These are phyloP conservation scores for Rynchops niger DNA, from an alignment of 2,113 vertebrate species.

Conservation along the genomic window DNA sequence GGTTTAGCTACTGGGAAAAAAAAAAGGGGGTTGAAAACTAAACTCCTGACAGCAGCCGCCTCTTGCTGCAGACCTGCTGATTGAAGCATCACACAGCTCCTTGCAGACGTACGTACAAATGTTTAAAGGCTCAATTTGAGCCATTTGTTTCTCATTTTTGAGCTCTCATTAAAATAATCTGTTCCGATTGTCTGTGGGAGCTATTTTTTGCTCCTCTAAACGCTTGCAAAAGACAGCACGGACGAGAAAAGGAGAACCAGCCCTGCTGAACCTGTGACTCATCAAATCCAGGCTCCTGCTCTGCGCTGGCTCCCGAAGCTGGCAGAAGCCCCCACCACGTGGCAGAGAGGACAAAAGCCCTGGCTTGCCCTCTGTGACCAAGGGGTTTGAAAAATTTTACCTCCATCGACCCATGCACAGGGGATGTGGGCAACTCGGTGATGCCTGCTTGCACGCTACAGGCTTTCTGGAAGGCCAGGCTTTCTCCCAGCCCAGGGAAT, in stretches of 20 bases:
- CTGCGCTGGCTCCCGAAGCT: background rate
- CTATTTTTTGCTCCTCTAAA: conserved; percentile 69
- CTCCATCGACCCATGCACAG: fast-evolving
- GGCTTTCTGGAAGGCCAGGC: background rate
- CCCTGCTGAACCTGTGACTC: conserved; percentile 22
- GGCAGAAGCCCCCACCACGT: fast-evolving
- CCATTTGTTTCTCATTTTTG: conserved; percentile 67
- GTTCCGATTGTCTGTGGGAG: conserved; percentile 72
- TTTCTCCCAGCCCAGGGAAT: no score
- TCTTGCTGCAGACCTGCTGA: conserved; percentile 58
- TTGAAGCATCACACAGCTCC: background rate
- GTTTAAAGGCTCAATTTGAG: conserved; percentile 64
- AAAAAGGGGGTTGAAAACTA: background rate
- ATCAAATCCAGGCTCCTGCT: background rate
- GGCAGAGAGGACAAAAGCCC: background rate
- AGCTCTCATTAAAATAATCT: conserved; percentile 79
- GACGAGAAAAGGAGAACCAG: background rate
- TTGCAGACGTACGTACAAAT: background rate
- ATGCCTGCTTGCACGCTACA: fast-evolving
- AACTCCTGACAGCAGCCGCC: background rate
- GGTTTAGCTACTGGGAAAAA: background rate
- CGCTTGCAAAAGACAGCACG: background rate
- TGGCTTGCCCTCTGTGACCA: background rate
- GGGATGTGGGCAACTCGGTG: fast-evolving
- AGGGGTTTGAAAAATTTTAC: background rate